Evolutionary conservation across 1,140 invertebrate genomes (phyloP).

Genomic region (Lepidurus arcticus): DNA sequence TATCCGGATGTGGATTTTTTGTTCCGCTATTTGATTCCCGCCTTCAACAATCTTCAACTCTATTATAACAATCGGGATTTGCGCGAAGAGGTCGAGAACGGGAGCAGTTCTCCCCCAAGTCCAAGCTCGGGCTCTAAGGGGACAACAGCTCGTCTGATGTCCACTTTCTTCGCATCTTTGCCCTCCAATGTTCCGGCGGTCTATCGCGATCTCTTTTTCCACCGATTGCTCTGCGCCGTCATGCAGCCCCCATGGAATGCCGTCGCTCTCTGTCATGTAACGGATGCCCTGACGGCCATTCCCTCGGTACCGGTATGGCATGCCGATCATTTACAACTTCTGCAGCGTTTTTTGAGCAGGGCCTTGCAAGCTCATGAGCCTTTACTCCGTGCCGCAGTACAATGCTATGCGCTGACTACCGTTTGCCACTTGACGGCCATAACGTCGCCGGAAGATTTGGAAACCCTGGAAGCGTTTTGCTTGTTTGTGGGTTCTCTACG

Average conservation of each 20-base stretch:
- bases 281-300: constrained; percentile 37
- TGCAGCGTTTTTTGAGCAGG: constrained; percentile 37
- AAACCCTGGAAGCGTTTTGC: background rate
- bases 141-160: background rate
- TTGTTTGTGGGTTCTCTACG: background rate
- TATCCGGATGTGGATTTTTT: constrained; percentile 24
- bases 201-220: constrained; percentile 23
- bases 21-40: background rate
- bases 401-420: constrained; percentile 36
- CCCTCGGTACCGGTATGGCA: constrained; percentile 30
- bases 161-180: background rate
- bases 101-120: background rate
- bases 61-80: constrained; percentile 6
- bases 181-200: background rate
- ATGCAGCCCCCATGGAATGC: constrained; percentile 41
- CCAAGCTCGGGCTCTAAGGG: background rate
- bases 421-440: constrained; percentile 34
- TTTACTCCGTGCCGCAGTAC: constrained; percentile 39
- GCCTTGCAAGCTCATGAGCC: constrained; percentile 38
- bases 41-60: constrained; percentile 25
- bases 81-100: background rate
- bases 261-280: constrained; percentile 43
- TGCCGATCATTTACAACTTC: constrained; percentile 28
- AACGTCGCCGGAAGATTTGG: background rate
- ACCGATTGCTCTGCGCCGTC: constrained; percentile 5